Evolutionary conservation across 2,113 vertebrate genomes (phyloP).

Genomic region (Gambusia affinis): DNA sequence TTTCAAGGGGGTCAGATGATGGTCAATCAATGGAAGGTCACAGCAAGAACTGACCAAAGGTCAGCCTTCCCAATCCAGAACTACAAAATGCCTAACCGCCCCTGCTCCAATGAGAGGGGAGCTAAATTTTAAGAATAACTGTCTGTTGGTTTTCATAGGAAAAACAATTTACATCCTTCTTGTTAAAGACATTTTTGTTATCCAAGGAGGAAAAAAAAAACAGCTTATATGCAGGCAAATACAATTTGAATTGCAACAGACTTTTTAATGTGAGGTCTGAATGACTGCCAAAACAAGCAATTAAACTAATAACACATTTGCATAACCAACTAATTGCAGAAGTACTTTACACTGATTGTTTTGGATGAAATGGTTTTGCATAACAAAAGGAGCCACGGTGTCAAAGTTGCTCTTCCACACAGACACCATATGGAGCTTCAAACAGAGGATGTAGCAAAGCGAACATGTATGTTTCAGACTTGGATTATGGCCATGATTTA

Average conservation of each 20-base stretch:
- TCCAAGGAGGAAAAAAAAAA: slow-evolving; percentile 6
- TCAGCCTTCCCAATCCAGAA: slow-evolving; percentile 61
- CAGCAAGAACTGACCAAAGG: slow-evolving; percentile 56
- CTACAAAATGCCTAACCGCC: slow-evolving; percentile 56
- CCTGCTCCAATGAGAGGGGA: slow-evolving; percentile 29
- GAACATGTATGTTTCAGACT: slow-evolving; percentile 49
- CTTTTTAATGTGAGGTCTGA: slow-evolving; percentile 1
- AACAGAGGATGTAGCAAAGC: slow-evolving; percentile 53
- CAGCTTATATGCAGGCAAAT: slow-evolving; percentile 4
- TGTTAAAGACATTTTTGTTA: background rate
- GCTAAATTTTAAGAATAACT: slow-evolving; percentile 54
- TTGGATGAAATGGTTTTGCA: slow-evolving; percentile 56
- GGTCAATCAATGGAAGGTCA: slow-evolving; percentile 82
- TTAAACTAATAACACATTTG: slow-evolving; percentile 56
- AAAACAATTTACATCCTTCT: background rate
- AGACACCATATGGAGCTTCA: slow-evolving; percentile 38
- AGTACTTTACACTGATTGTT: slow-evolving; percentile 43
- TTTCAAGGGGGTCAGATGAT: slow-evolving; percentile 76
- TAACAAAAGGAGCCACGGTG: slow-evolving; percentile 52
- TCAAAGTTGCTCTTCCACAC: slow-evolving; percentile 59
- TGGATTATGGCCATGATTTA: slow-evolving; percentile 54
- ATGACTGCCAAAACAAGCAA: slow-evolving; percentile 42
- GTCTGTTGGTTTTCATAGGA: slow-evolving; percentile 27
- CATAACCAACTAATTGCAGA: slow-evolving; percentile 53
- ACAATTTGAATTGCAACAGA: slow-evolving; percentile 14